Evolutionary conservation across 2,888 invertebrate species (phyloP).

Genomic region (Watsonalla binaria): DNA sequence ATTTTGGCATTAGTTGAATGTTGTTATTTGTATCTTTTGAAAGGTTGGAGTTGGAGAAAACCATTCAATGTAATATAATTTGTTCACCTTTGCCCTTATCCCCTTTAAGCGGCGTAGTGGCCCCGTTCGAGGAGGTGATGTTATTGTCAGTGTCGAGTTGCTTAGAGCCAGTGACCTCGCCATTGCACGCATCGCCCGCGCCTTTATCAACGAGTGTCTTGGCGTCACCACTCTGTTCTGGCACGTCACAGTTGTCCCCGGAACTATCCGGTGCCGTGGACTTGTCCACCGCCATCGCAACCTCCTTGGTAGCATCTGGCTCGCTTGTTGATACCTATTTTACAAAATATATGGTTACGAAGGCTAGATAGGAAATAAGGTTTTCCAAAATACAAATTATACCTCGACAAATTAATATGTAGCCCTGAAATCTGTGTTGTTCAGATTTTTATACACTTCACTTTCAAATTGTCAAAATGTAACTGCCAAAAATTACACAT

Average conservation of each 20-base stretch:
- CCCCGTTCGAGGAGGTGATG: conserved; percentile 75
- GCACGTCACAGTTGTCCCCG: conserved; percentile 58
- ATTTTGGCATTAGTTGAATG: too few species aligned
- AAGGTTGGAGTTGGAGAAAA: neutral
- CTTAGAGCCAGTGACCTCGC: conserved; percentile 69
- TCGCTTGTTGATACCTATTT: conserved; percentile 70
- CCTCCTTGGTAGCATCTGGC: conserved; percentile 37
- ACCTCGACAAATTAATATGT: too few species aligned
- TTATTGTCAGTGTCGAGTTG: conserved; percentile 58
- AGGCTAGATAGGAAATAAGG: neutral
- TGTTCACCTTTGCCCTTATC: conserved; percentile 59
- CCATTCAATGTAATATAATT: neutral
- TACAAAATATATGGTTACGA: neutral
- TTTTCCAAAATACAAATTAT: too few species aligned
- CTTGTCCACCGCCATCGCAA: conserved; percentile 49
- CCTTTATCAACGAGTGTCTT: conserved; percentile 39
- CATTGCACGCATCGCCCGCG: conserved; percentile 52
- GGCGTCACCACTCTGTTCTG: conserved; percentile 62
- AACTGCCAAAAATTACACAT: too few species aligned
- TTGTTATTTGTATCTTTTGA: too few species aligned
- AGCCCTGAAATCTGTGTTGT: too few species aligned
- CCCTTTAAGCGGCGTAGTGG: conserved; percentile 49
- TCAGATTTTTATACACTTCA: too few species aligned
- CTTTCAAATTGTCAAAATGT: neutral
- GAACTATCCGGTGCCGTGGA: conserved; percentile 66